Conservation (phyloP, 2,113 vertebrate species). For the Brachionichthys hirsutus region DNA sequence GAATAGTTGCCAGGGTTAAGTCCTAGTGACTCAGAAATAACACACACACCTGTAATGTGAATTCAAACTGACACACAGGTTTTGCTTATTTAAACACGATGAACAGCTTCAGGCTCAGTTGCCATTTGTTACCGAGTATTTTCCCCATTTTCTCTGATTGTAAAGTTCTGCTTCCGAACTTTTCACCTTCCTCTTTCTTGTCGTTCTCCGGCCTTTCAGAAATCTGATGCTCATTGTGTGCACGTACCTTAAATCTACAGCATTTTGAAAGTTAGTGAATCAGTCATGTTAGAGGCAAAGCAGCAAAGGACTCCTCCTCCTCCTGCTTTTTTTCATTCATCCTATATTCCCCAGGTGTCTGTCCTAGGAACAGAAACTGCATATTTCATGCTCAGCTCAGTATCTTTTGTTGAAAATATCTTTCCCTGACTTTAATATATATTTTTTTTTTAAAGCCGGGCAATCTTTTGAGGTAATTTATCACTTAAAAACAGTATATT, state of each 20-base stretch:
- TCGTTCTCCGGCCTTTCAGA: constrained; percentile 27
- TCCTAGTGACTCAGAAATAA: too few relatives aligned
- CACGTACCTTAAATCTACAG: constrained; percentile 72
- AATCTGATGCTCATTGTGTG: constrained; percentile 57
- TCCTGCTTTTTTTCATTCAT: constrained; percentile 39
- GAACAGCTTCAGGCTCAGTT: constrained; percentile 9
- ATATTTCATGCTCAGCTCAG: constrained; percentile 46
- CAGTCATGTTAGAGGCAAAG: constrained; percentile 59
- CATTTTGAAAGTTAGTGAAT: constrained; percentile 69
- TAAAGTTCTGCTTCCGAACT: constrained; percentile 47
- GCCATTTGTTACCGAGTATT: too few relatives aligned
- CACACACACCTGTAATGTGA: too few relatives aligned
- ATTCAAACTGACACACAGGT: too few relatives aligned
- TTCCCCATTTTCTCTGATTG: too few relatives aligned
- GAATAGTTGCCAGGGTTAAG: too few relatives aligned
- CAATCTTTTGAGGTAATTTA: constrained; percentile 51
- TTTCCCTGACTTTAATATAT: too few relatives aligned
- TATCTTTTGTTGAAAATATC: constrained; percentile 62
- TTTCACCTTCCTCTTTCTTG: neutral
- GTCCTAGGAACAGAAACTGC: constrained; percentile 53
- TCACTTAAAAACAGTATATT: constrained; percentile 54
- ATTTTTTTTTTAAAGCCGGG: too few relatives aligned
- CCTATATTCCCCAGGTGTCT: constrained; percentile 59
- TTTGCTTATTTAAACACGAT: too few relatives aligned
- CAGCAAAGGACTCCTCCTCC: constrained; percentile 30